Percentiles rank a stretch among this genome's conserved stretches.
phyloP scores from a whole-genome alignment of 2,113 vertebrate genomes.

The Sitta europaea region DNA sequence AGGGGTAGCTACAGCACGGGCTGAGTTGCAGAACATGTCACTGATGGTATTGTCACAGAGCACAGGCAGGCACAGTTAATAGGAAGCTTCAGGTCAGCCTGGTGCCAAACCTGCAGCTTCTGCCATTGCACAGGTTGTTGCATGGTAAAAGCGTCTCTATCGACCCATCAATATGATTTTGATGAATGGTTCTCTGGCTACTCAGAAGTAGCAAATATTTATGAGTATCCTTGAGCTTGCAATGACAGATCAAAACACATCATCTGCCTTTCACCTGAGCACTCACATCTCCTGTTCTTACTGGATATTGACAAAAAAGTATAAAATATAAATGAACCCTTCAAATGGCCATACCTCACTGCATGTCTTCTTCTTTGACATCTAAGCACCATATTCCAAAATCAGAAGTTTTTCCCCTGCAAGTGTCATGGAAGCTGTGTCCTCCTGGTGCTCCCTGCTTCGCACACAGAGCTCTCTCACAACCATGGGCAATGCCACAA shows the following conservation, averaged over 20 bases:
- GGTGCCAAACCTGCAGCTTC: neutral
- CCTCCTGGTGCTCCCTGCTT: neutral
- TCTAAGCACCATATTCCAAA: neutral
- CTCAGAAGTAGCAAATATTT: neutral
- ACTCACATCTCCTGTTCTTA: neutral
- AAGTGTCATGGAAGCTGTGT: rapidly evolving
- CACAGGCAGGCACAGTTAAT: neutral
- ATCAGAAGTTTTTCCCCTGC: neutral
- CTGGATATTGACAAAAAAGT: neutral
- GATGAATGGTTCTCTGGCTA: neutral
- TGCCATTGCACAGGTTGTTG: neutral
- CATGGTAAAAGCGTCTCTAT: neutral
- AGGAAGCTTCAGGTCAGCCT: neutral
- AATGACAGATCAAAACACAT: neutral
- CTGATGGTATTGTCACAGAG: neutral
- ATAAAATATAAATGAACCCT: neutral
- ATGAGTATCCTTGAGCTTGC: neutral
- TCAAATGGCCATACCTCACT: neutral
- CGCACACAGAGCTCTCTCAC: neutral
- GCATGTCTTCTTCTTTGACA: neutral
- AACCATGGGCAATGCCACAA: neutral
- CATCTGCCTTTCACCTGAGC: neutral
- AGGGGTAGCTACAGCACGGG: neutral
- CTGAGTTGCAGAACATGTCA: neutral
- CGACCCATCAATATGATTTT: neutral